Evolutionary conservation across 2,888 invertebrate species (phyloP).

Genomic region (Meiosimyza decipiens): DNA sequence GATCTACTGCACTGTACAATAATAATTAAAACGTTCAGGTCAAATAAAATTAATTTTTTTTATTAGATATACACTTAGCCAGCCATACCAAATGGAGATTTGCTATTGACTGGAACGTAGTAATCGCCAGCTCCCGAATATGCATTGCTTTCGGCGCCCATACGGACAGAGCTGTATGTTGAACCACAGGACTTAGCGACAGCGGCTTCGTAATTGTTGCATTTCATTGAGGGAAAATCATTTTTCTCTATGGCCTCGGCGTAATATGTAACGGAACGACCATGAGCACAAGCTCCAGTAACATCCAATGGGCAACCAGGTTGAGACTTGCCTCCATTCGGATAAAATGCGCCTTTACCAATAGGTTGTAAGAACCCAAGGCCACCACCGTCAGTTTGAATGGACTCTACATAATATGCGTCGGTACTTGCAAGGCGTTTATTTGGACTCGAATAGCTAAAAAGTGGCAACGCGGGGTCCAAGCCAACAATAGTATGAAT

Average conservation of each 20-base stretch:
- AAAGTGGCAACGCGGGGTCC: conserved; percentile 53
- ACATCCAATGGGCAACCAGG: conserved; percentile 68
- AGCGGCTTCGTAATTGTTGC: conserved; percentile 51
- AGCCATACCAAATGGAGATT: conserved; percentile 52
- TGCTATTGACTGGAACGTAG: conserved; percentile 56
- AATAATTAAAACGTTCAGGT: too few relatives aligned
- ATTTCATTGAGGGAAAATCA: conserved; percentile 57
- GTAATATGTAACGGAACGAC: conserved; percentile 65
- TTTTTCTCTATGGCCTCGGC: conserved; percentile 64
- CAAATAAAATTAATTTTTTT: too few relatives aligned
- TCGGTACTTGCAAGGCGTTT: conserved; percentile 47
- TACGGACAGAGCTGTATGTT: conserved; percentile 49
- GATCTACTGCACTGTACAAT: too few relatives aligned
- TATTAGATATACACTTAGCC: too few relatives aligned
- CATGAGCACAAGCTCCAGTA: conserved; percentile 66
- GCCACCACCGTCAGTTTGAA: conserved; percentile 36
- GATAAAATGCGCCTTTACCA: conserved; percentile 69
- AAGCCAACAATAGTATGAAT: conserved; percentile 69
- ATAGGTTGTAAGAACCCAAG: conserved; percentile 60
- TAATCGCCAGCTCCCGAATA: conserved; percentile 56
- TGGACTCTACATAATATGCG: conserved; percentile 46
- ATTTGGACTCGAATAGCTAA: conserved; percentile 40
- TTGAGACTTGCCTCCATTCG: conserved; percentile 70
- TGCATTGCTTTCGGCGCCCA: conserved; percentile 55
- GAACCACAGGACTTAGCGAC: conserved; percentile 52